A percentile compares a stretch with the other conserved stretches of the same genome.
These are phyloP conservation scores for Varanus komodoensis DNA, from an alignment of 2,113 vertebrate species.

Conservation along the genomic window DNA sequence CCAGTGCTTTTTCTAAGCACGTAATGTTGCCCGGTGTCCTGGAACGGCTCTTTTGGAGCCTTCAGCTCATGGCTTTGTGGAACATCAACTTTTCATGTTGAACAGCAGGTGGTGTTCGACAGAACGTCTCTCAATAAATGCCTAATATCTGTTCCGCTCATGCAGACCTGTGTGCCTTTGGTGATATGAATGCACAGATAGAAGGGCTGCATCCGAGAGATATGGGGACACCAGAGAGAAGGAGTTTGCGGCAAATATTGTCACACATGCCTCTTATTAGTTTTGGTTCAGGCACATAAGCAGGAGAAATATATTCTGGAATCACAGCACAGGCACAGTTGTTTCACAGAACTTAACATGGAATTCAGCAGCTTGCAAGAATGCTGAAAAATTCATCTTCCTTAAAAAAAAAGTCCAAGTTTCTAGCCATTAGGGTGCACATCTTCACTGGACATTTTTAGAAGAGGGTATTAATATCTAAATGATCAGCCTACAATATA, in stretches of 20 bases:
- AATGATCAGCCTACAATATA: not conserved
- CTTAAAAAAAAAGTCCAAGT: not conserved
- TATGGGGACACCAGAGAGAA: slow-evolving; percentile 30
- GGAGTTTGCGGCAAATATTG: slow-evolving; percentile 49
- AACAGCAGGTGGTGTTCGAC: slow-evolving; percentile 72
- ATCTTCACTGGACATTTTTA: not conserved
- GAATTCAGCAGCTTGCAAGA: not conserved
- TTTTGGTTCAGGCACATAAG: not conserved
- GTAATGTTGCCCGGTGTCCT: slow-evolving; percentile 54
- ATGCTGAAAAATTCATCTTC: not conserved
- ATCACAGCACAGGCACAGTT: accelerated
- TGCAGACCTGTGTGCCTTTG: not conserved
- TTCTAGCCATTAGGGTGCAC: not conserved
- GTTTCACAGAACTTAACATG: accelerated
- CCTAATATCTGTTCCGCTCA: slow-evolving; percentile 52
- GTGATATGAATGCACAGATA: slow-evolving; percentile 53
- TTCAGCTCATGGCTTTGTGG: slow-evolving; percentile 59
- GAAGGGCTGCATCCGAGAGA: slow-evolving; percentile 56
- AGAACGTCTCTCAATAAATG: slow-evolving; percentile 52
- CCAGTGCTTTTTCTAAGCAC: slow-evolving; percentile 40
- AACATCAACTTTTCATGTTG: slow-evolving; percentile 63
- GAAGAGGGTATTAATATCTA: not conserved
- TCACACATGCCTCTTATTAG: not conserved
- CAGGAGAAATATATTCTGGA: not conserved
- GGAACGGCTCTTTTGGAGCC: slow-evolving; percentile 54